These are phyloP conservation scores for Poeciliopsis gracilis DNA, from an alignment of 2,797 vertebrate species.

Conservation along the genomic window DNA sequence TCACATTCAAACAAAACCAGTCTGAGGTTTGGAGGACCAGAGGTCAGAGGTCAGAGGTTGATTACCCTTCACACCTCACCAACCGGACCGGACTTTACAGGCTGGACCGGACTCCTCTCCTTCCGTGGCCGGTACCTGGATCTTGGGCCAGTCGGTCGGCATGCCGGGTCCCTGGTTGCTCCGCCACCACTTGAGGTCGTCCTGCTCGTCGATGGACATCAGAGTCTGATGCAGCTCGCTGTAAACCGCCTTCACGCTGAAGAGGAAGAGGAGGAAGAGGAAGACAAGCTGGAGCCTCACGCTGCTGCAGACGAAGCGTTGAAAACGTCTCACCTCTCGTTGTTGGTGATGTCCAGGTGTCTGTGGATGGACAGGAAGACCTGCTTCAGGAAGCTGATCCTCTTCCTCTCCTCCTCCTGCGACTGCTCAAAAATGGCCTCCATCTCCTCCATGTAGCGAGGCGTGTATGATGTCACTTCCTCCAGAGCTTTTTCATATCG, in stretches of 20 bases:
- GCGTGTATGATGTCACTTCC: conserved; percentile 83
- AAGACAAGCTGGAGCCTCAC: not conserved
- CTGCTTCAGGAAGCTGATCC: conserved; percentile 86
- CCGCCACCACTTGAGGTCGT: conserved; percentile 88
- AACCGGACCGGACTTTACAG: too few relatives aligned
- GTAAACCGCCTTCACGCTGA: conserved; percentile 85
- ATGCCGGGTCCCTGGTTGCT: conserved; percentile 85
- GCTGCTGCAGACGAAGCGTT: not conserved
- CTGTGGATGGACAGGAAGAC: conserved; percentile 85
- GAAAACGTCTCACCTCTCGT: conserved; percentile 74
- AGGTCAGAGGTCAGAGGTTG: too few relatives aligned
- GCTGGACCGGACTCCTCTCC: too few relatives aligned
- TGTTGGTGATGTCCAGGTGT: conserved; percentile 85
- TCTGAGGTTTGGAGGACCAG: too few relatives aligned
- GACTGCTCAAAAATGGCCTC: conserved; percentile 87
- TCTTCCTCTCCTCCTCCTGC: conserved; percentile 86
- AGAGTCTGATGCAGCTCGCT: conserved; percentile 84
- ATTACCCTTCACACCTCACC: too few relatives aligned
- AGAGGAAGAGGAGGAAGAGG: not conserved
- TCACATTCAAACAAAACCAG: too few relatives aligned
- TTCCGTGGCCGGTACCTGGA: conserved; percentile 70
- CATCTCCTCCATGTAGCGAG: conserved; percentile 91
- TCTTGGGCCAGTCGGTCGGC: conserved; percentile 85
- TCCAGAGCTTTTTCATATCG: conserved; percentile 84
- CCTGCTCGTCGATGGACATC: conserved; percentile 82